phyloP scores from a whole-genome alignment of 2,113 vertebrate genomes.

The Ophiodon elongatus region DNA sequence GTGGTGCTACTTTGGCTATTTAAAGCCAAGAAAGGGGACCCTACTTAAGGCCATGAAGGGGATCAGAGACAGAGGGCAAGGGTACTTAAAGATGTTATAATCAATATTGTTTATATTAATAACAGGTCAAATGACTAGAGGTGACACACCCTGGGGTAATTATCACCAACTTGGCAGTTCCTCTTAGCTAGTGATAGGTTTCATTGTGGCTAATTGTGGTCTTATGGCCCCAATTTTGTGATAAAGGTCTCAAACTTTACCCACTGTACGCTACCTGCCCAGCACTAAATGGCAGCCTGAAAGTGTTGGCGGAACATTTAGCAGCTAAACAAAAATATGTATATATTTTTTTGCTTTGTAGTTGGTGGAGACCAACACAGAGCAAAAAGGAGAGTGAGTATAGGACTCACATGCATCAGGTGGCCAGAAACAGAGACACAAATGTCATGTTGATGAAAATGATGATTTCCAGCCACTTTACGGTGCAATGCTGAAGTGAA shows the following conservation, averaged over 20 bases:
- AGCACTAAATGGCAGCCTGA: neutral
- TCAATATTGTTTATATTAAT: neutral
- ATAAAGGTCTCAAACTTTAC: neutral
- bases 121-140: neutral
- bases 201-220: neutral
- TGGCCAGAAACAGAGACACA: too few species aligned
- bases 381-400: too few species aligned
- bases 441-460: too few species aligned
- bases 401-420: too few species aligned
- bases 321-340: too few species aligned
- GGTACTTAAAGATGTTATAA: neutral
- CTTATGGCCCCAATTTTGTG: neutral
- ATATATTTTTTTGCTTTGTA: neutral
- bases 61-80: neutral
- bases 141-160: neutral
- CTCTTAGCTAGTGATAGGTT: neutral
- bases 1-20: neutral
- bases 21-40: neutral
- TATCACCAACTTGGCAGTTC: neutral
- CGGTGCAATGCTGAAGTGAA: neutral
- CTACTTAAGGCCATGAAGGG: neutral
- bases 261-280: neutral
- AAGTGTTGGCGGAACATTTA: neutral
- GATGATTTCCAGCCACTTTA: too few species aligned
- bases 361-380: neutral